These are phyloP conservation scores for Paradisaea rubra DNA, from an alignment of 2,113 vertebrate species.

Conservation along the genomic window DNA sequence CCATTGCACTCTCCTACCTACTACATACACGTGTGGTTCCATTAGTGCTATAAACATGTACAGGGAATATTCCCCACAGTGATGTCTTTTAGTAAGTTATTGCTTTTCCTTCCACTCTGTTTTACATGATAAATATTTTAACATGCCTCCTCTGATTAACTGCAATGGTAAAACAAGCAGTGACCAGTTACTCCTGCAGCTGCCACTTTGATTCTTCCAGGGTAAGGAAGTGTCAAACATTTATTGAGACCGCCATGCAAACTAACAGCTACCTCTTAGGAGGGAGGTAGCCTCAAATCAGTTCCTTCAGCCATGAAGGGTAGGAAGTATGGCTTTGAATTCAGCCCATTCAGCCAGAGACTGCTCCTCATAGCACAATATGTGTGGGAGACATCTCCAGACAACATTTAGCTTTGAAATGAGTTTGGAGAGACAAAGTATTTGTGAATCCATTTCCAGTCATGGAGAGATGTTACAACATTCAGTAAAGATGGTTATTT, in stretches of 20 bases:
- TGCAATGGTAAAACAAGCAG: not conserved
- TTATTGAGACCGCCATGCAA: not conserved
- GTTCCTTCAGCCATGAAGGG: not conserved
- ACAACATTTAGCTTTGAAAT: not conserved
- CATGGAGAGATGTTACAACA: not conserved
- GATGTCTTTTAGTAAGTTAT: not conserved
- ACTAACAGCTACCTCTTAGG: not conserved
- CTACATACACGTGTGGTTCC: not conserved
- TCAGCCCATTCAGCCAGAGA: not conserved
- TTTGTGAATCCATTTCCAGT: not conserved
- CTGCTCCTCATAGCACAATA: not conserved
- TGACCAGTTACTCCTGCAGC: not conserved
- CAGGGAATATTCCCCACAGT: not conserved
- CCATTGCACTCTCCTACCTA: not conserved
- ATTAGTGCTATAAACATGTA: not conserved
- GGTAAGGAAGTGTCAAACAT: not conserved
- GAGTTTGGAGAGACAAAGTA: not conserved
- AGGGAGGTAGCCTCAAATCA: not conserved
- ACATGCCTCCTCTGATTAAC: not conserved
- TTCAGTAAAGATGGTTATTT: not conserved
- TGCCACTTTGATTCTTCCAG: conserved; percentile 19
- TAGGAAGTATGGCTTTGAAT: not conserved
- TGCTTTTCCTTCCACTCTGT: not conserved
- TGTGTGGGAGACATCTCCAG: not conserved
- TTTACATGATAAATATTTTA: conserved; percentile 33